Evolutionary conservation across 2,797 vertebrate species (phyloP).

Genomic region (Acanthurus lineatus): DNA sequence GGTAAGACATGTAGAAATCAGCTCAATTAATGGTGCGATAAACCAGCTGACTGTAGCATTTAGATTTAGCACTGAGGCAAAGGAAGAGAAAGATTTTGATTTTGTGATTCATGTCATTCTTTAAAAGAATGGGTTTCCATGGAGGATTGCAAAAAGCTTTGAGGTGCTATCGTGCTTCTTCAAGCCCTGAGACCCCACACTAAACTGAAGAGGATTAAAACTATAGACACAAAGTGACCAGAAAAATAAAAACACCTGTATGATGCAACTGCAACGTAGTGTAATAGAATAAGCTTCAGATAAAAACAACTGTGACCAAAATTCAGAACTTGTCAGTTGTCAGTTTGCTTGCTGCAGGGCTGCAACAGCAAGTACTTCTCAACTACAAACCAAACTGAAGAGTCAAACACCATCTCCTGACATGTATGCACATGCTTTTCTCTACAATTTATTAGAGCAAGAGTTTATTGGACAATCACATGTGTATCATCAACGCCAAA

Average conservation of each 20-base stretch:
- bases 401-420: too few relatives aligned
- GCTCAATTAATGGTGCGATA: background rate
- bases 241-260: background rate
- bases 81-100: constrained; percentile 1
- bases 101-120: background rate
- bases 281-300: background rate
- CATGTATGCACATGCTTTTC: too few relatives aligned
- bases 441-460: too few relatives aligned
- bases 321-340: background rate
- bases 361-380: too few relatives aligned
- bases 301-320: background rate
- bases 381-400: too few relatives aligned
- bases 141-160: background rate
- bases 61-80: background rate
- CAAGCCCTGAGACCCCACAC: background rate
- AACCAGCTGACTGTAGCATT: background rate
- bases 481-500: too few relatives aligned
- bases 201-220: background rate
- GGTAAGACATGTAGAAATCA: constrained; percentile 77
- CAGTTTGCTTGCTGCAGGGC: too few relatives aligned
- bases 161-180: constrained; percentile 2
- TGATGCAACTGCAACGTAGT: constrained; percentile 31
- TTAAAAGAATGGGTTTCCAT: background rate
- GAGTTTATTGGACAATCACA: too few relatives aligned
- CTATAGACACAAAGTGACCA: background rate